A percentile compares a stretch with the other conserved stretches of the same genome.
These are phyloP conservation scores for Steinernema carpocapsae DNA, from an alignment of 2,888 invertebrate genomes.

Conservation along the genomic window DNA sequence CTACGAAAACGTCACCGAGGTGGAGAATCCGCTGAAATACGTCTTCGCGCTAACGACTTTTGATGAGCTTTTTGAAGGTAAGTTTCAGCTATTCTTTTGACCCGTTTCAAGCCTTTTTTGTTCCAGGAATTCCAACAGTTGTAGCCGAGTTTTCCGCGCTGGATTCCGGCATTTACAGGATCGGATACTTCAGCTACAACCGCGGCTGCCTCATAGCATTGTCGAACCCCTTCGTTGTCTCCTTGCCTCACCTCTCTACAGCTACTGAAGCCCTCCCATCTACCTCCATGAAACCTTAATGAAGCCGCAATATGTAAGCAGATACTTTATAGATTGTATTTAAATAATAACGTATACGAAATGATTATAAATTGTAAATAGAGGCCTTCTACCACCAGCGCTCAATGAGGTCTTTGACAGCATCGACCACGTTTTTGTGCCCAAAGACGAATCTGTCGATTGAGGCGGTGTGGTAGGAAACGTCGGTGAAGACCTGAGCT, in stretches of 20 bases:
- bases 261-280: neutral
- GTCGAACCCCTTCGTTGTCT: conserved; percentile 40
- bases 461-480: neutral
- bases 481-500: conserved; percentile 17
- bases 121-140: conserved; percentile 23
- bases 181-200: conserved; percentile 46
- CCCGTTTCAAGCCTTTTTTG: neutral
- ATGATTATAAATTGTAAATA: neutral
- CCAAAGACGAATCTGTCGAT: conserved; percentile 24
- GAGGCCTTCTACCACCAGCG: neutral
- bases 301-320: neutral
- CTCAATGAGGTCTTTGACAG: neutral
- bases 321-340: neutral
- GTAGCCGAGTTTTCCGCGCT: conserved; percentile 56
- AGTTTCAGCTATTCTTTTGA: neutral
- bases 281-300: neutral
- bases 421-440: neutral
- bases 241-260: neutral
- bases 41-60: conserved; percentile 23
- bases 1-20: neutral
- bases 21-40: conserved; percentile 13
- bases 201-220: conserved; percentile 46
- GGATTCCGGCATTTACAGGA: conserved; percentile 52
- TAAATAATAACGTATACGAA: neutral
- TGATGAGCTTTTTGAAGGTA: conserved; percentile 27